Evolutionary conservation across 2,797 vertebrate genomes (phyloP), one percentile per base, ranked within the genome.

Genomic region (Tamandua tetradactyla): DNA sequence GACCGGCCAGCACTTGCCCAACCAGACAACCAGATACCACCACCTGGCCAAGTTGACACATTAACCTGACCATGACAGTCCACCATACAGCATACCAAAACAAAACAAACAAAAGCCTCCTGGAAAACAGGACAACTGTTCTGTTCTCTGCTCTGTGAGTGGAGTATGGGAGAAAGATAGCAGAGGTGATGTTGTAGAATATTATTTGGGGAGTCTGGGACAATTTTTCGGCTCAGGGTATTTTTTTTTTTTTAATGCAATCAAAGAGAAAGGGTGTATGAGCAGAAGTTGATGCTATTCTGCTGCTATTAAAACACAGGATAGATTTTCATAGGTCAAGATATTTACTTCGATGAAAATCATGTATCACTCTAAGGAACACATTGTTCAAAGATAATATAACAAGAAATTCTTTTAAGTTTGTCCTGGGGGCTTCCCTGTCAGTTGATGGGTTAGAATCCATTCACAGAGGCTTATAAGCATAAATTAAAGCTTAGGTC

Each of bases 351-450:
- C 62, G 86, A 18, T 78, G 79, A 37, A 93, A 83, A 81, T 69
- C 72, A 44, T 0, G 2, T 4, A 61, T 74, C 69, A 42, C 37
- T 22, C 74, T 74, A 62, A 0, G n/a, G 89, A 83, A 68, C 62
- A 85, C 74, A 69, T 64, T 69, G 61, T 85, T 90, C n/a, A 75
- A 90, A 93, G 86, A 75, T 55, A 66, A 25, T 76, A 57, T 47
- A 37, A 87, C 93, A 96, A 93, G 86, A 94, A 89, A 93, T 69
- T 32, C 15, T 93, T 88, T 92, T 95, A 71, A 55, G 23, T 94
- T 64, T 83, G 74, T 94, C 68, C 68, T 64, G 83, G 71, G 81
- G 5, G 78, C 95, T 47, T 79, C 94, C 44, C 62, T 72, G 57
- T 75, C 92, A 81, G 62, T 87, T 72, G 78, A 88, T 79, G 68